Base-by-base conservation (phyloP, 2,888 invertebrate species). In the Erebia palarica region DNA sequence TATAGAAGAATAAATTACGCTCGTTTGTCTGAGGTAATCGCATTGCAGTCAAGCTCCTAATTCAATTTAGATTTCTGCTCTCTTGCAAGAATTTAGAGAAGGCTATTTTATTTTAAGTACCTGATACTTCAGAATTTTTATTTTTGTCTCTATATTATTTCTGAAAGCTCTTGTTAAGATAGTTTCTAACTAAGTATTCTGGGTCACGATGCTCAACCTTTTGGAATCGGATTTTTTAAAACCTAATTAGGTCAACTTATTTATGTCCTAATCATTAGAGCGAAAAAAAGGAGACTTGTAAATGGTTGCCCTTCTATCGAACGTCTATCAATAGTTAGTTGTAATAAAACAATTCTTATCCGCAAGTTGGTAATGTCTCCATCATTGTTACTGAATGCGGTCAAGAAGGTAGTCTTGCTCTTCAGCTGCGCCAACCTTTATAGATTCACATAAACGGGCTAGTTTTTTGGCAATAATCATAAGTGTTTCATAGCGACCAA, bases 61-160 rank as follows among this genome's bases (percentile, higher is more conserved):
- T 75, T 75, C 71, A 69, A 75, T 75, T 75, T 75, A 69, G 68
- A 75, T 75, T 68, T 72, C 70, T 69, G 69, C 69, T 67, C 65
- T 69, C 70, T 68, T 51, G 68, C 64, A 60, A 68, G 70, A 68
- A 73, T 67, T 75, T 63, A 67, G 70, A 36, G 65, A 53, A 57
- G 51, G 47, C 68, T 21, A 59, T 59, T 67, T 49, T 21, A 59
- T 67, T 67, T 67, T 49, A n/a, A n/a, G n/a, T n/a, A 66, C 9
- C 10, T 16, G 16, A 55, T 18, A 44, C 18, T 57, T 58, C 1
- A 36, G 49, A 67, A 16, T 49, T 67, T 59, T 58, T 21, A 49
- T 64, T 14, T 49, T 13, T 27, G 9, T 10, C 1, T 11, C 16
- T 18, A 11, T 3, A 3, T 55, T 47, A 47, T 11, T 47, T 11